Base-by-base conservation (phyloP, 2,113 vertebrate species). In the Ailuropoda melanoleuca region DNA sequence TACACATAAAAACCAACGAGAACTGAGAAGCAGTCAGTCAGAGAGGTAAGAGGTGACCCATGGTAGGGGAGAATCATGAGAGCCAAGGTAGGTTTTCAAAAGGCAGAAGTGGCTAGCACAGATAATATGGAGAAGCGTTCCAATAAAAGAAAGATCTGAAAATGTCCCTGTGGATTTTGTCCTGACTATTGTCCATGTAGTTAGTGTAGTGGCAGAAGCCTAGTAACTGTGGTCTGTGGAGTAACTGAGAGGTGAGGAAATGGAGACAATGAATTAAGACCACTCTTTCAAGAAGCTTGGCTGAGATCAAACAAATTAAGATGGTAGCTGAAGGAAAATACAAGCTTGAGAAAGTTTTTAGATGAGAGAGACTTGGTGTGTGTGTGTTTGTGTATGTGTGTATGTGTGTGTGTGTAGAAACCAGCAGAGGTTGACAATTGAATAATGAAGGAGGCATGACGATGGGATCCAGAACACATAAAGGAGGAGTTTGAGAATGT, bases 261-360 rank as follows among this genome's bases (percentile, higher is more conserved):
- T 80, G 21, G 84, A 86, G 48, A 90, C 48, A 77, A 14, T 85
- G 62, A 88, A 83, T 92, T 95, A 93, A 93, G 29, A 66, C 8
- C 23, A 78, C 26, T 56, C 82, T 95, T 95, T 66, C 60, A 88
- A 88, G 48, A 96, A 91, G 56, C 9, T 87, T 82, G 39, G 13
- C 60, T 93, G 43, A 84, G 48, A 70, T 58, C 53, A 53, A 97
- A 89, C 81, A 89, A 75, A 58, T 91, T n/a, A 90, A 98, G 19
- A 39, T 70, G 4, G 43, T 48, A 96, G 66, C 26, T 43, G 31
- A 96, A 96, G 66, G 34, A 81, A 82, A 91, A 84, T 53, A 95
- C 34, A 88, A 95, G 34, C 23, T n/a, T 48, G 68, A 95, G 60
- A 93, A 34, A 83, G 53, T 72, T 80, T 90, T 84, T 60, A 78